phyloP scores from a whole-genome alignment of 2,797 vertebrate genomes.

The Dicrostonyx torquatus region DNA sequence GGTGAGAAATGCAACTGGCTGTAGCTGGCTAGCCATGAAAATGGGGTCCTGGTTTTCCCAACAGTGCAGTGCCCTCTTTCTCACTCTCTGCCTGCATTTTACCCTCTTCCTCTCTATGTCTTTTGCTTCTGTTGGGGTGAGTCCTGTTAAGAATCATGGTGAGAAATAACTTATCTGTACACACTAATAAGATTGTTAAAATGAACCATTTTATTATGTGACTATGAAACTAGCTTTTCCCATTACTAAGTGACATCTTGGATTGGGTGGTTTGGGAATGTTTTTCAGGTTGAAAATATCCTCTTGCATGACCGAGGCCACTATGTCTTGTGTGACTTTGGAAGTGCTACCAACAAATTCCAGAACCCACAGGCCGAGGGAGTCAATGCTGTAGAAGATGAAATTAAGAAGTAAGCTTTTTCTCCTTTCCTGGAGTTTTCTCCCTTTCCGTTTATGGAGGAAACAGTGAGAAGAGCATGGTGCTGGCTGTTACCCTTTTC shows the following conservation, averaged over 20 bases:
- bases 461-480: background rate
- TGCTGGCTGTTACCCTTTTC: background rate
- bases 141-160: background rate
- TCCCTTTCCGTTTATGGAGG: background rate
- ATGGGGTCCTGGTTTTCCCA: background rate
- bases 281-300: slow-evolving; percentile 96
- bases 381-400: slow-evolving; percentile 94
- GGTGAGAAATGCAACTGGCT: background rate
- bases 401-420: slow-evolving; percentile 96
- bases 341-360: slow-evolving; percentile 96
- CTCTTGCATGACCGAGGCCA: slow-evolving; percentile 97
- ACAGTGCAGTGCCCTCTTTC: background rate
- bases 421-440: slow-evolving; percentile 37
- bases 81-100: background rate
- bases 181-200: slow-evolving; percentile 28
- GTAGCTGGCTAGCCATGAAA: background rate
- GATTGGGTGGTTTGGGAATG: slow-evolving; percentile 31
- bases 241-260: slow-evolving; percentile 58
- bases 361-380: slow-evolving; percentile 97
- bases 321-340: slow-evolving; percentile 98
- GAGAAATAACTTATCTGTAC: slow-evolving; percentile 13
- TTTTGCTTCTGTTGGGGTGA: slow-evolving; percentile 21
- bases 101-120: background rate
- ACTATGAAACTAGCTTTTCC: slow-evolving; percentile 43
- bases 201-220: background rate